These are phyloP conservation scores for Potamarius usumacintae DNA, from an alignment of 2,113 vertebrate species.

Conservation along the genomic window DNA sequence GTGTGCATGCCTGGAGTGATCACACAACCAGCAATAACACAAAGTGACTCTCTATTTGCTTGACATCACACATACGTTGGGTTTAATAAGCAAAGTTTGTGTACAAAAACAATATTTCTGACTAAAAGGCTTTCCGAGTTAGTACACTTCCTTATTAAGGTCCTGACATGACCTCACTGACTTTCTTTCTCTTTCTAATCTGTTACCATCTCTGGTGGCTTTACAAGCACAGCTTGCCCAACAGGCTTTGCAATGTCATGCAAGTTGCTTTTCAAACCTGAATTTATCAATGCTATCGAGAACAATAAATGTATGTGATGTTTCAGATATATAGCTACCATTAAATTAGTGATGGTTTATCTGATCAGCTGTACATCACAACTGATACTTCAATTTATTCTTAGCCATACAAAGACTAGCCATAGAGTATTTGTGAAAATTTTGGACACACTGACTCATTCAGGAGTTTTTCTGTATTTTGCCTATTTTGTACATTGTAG, in stretches of 20 bases:
- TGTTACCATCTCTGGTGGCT: neutral
- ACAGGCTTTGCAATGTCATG: neutral
- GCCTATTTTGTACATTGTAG: too few relatives aligned
- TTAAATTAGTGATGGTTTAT: neutral
- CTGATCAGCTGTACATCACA: neutral
- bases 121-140: neutral
- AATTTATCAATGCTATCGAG: too few relatives aligned
- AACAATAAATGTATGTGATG: neutral
- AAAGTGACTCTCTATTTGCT: neutral
- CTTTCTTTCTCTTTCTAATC: neutral
- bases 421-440: too few relatives aligned
- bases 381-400: neutral
- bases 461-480: too few relatives aligned
- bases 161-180: neutral
- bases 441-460: too few relatives aligned
- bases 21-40: neutral
- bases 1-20: neutral
- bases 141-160: neutral
- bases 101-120: neutral
- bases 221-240: neutral
- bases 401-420: neutral
- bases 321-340: neutral
- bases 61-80: neutral
- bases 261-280: too few relatives aligned
- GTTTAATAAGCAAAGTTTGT: neutral